These are phyloP conservation scores for Ceratotherium simum DNA, from an alignment of 2,113 vertebrate genomes.

Conservation along the genomic window DNA sequence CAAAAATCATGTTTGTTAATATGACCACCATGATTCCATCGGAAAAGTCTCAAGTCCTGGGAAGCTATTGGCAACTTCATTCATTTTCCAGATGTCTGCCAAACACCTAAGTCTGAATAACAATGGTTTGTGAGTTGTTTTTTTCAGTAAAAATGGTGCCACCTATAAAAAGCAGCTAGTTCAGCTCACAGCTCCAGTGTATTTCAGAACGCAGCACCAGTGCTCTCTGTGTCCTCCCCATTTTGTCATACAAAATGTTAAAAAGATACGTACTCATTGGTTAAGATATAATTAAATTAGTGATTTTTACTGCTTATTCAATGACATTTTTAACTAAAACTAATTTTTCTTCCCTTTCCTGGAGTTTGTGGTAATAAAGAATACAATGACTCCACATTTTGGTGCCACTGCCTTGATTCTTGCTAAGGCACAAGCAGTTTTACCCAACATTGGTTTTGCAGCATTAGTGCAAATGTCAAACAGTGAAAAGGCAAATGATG, in stretches of 20 bases:
- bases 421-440: not conserved
- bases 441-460: not conserved
- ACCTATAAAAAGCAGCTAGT: not conserved
- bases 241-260: not conserved
- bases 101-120: not conserved
- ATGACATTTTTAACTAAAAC: not conserved
- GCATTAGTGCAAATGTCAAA: not conserved
- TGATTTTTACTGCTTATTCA: not conserved
- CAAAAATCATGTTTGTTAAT: not conserved
- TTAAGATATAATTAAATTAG: not conserved
- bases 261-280: not conserved
- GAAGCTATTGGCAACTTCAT: not conserved
- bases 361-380: not conserved
- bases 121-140: not conserved
- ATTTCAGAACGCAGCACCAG: not conserved
- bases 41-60: not conserved
- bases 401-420: not conserved
- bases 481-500: not conserved
- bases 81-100: not conserved
- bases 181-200: not conserved
- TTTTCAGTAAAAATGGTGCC: not conserved
- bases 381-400: rapidly evolving
- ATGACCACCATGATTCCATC: not conserved
- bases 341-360: not conserved
- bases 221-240: not conserved